Evolutionary conservation across 2,888 invertebrate species (phyloP), one percentile per base, ranked within the genome.

Genomic region (Philhelius pedissequus): DNA sequence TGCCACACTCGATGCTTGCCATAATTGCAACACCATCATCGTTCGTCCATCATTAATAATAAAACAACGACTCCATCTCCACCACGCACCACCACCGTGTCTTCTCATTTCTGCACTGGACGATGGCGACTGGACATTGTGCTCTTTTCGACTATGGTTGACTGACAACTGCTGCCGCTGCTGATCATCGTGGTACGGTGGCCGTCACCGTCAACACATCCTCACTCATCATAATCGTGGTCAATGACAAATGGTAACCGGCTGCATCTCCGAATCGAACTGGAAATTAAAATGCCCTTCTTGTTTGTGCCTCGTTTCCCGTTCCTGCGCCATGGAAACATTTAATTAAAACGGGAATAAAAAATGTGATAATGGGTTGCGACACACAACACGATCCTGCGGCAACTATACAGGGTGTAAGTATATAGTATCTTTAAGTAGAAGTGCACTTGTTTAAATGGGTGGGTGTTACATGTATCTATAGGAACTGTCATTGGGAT

Each of bases 341-440:
- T 86, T 86, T 86, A 82, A 86, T 86, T 86, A 84, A 84, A 84
- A 70, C 45, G 84, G 70, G 20, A 76, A 80, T 50, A 69, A 69
- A 86, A 81, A 86, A 86, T 82, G 86, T 82, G 86, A 86, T 86
- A 86, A 86, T 86, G 78, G 81, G 66, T 62, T 62, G 40, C 60
- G 25, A 80, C 75, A 64, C 80, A 84, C 70, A 84, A 79, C 80
- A 76, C 84, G 84, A 75, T 84, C 79, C 71, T 79, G 70, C 71
- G 60, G 58, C 76, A 62, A 68, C 27, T n/a, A 75, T 66, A 86
- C 86, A 88, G 88, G 88, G 88, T 86, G 88, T 88, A 88, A 88
- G 88, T 88, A 88, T 87, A 71, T 66, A 62, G 60, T 62, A 76
- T 75, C 32, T 32, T 62, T 30, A 56, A 43, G 74, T 84, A 86